These are phyloP conservation scores for Spatulosminthurus flaviceps DNA, from an alignment of 2,888 invertebrate species.

Conservation along the genomic window DNA sequence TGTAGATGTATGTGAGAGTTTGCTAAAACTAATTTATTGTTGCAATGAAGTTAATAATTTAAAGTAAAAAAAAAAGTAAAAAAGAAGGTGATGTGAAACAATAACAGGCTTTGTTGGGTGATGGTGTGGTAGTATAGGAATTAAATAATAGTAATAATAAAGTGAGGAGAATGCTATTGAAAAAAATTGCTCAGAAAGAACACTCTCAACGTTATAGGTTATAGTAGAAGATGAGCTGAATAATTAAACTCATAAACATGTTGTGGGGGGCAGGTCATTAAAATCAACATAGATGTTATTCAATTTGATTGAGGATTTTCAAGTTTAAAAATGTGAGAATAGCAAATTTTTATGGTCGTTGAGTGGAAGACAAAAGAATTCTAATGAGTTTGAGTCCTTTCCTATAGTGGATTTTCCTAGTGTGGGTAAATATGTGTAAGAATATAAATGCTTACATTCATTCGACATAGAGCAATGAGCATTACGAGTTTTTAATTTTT, in stretches of 20 bases:
- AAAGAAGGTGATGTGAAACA: neutral
- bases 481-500: conserved; percentile 13
- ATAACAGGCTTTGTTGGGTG: neutral
- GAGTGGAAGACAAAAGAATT: conserved; percentile 51
- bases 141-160: no score
- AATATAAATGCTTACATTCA: conserved; percentile 12
- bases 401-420: conserved; percentile 13
- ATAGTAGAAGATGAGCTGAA: conserved; percentile 43
- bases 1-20: neutral
- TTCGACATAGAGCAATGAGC: conserved; percentile 13
- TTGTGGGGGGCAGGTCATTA: conserved; percentile 41
- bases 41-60: conserved; percentile 32
- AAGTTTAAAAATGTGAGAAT: conserved; percentile 43
- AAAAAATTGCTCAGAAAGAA: no score
- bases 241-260: conserved; percentile 46
- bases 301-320: conserved; percentile 39
- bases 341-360: conserved; percentile 53
- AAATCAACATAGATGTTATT: conserved; percentile 43
- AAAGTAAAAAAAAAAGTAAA: conserved; percentile 3
- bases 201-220: no score
- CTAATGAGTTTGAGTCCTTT: conserved; percentile 41
- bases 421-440: conserved; percentile 11
- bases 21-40: conserved; percentile 22
- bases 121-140: neutral
- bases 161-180: no score